Conservation (phyloP, 2,797 vertebrate genomes). For the Manis crassicaudata region DNA sequence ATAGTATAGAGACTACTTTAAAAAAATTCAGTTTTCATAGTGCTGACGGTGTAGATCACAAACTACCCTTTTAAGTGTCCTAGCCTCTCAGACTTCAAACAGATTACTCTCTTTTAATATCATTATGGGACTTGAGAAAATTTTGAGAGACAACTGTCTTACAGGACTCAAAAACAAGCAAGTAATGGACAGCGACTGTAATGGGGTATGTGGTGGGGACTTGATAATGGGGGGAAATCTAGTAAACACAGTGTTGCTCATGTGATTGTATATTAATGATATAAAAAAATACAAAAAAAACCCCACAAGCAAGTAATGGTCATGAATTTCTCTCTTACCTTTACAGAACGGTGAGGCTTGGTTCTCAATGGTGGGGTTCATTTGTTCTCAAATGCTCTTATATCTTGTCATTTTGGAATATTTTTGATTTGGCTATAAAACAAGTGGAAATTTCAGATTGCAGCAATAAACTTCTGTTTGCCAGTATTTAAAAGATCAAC, state of each 20-base stretch:
- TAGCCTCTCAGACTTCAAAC: neutral
- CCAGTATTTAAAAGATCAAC: slow-evolving; percentile 9
- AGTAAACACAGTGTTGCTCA: too few relatives aligned
- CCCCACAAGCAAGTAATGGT: neutral
- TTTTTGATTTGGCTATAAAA: slow-evolving; percentile 28
- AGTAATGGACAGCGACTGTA: neutral
- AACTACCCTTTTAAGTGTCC: neutral
- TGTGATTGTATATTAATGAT: too few relatives aligned
- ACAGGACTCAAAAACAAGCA: neutral
- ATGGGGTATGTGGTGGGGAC: too few relatives aligned
- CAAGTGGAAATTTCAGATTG: neutral
- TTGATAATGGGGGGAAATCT: too few relatives aligned
- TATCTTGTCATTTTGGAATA: neutral
- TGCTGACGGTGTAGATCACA: neutral
- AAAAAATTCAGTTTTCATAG: neutral
- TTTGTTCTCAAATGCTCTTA: neutral
- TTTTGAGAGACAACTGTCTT: neutral
- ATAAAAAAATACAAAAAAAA: neutral
- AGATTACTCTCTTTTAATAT: neutral
- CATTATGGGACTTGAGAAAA: neutral
- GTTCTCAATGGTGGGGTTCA: neutral
- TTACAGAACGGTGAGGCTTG: neutral
- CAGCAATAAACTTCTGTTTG: neutral
- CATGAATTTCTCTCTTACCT: neutral
- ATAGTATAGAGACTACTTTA: neutral